Evolutionary conservation across 2,797 vertebrate species (phyloP), one percentile per base, ranked within the genome.

Genomic region (Petrocephalus sullivani): DNA sequence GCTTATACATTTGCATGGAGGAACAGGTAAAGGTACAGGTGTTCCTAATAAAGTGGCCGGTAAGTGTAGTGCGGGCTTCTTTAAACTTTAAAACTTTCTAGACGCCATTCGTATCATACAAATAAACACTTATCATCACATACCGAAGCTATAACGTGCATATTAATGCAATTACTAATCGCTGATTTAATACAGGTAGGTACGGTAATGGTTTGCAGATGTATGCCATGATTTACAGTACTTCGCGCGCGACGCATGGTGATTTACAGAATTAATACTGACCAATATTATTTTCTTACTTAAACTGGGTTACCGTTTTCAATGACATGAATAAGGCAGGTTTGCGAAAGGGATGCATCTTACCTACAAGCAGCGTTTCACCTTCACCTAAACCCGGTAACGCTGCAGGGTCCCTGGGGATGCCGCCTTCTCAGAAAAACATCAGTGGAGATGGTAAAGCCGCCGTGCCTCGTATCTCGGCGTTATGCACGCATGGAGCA

Each of bases 401-500:
- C 56, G 86, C 4, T 37, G 71, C 46, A 60, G 56, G 41, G 28
- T 64, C 87, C 41, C 85, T 5, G 51, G 89, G 87, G 87, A 57
- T 87, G 53, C 41, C 60, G 23, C n/a, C 56, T 87, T 82, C 87
- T 89, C 57, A 85, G 83, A 90, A 88, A 88, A 87, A 89, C 89
- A 89, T 87, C 88, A 87, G 87, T 33, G 82, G 75, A 61, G 53
- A 57, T 81, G 87, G 41, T 58, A 88, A 85, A 78, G 60, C 49
- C 67, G 41, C 49, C n/a, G 19, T 83, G 88, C 51, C 82, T 19
- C 7, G 19, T 49, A 56, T 58, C 61, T 75, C 49, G 23, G 21
- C 71, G 21, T 87, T 87, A 88, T 89, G 87, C 82, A 86, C 87
- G 91, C 84, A 46, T 87, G 88, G 90, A 91, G 86, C 91, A 82